phyloP scores from a whole-genome alignment of 2,113 vertebrate genomes.

The Actinemys pallida region DNA sequence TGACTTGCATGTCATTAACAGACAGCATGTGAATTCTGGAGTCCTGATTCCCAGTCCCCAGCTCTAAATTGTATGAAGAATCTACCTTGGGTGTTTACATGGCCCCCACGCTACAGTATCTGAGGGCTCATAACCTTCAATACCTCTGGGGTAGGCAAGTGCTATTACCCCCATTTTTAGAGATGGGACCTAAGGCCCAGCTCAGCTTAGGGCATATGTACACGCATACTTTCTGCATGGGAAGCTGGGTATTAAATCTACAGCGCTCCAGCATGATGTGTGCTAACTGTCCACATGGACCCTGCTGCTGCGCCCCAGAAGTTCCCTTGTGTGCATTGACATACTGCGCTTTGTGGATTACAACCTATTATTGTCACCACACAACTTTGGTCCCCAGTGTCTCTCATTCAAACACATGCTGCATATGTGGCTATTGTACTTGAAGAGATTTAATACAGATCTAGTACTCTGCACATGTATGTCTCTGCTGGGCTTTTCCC shows the following conservation, averaged over 20 bases:
- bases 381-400: background rate
- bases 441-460: background rate
- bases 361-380: background rate
- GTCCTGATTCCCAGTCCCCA: background rate
- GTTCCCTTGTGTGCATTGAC: background rate
- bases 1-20: background rate
- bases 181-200: background rate
- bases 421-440: background rate
- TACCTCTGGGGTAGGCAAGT: background rate
- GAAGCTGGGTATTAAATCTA: background rate
- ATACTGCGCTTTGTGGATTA: background rate
- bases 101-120: background rate
- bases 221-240: background rate
- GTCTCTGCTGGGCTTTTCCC: background rate
- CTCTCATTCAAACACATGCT: background rate
- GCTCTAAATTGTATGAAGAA: background rate
- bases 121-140: background rate
- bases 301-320: background rate
- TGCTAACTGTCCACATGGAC: background rate
- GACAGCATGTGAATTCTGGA: background rate
- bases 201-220: background rate
- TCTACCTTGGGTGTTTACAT: background rate
- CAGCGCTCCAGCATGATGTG: background rate
- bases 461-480: rapidly evolving
- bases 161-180: background rate